Percentiles rank a stretch among this genome's conserved stretches.
These are phyloP conservation scores for Syngnathus scovelli DNA, from an alignment of 2,113 vertebrate genomes.

Conservation along the genomic window DNA sequence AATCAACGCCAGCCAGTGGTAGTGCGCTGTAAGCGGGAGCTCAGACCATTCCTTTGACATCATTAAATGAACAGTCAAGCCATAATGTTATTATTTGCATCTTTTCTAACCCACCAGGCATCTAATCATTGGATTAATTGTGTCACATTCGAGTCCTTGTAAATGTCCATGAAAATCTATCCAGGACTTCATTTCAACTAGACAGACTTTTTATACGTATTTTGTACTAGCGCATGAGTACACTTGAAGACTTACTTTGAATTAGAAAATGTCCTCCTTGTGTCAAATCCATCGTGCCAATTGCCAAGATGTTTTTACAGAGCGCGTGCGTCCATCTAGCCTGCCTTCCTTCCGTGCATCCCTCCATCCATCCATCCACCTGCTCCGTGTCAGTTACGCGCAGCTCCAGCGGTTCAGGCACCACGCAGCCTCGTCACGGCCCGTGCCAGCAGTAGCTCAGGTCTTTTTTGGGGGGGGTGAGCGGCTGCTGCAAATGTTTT, in stretches of 20 bases:
- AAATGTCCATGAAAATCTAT: not conserved
- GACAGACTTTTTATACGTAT: not conserved
- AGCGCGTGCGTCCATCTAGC: not conserved
- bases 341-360: not conserved
- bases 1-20: not conserved
- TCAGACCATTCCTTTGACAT: not conserved
- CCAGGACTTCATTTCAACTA: not conserved
- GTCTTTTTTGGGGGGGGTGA: constrained; percentile 4
- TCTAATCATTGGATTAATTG: constrained; percentile 1
- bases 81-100: not conserved
- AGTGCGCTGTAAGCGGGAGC: not conserved
- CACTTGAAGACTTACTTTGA: constrained; percentile 43
- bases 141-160: too few relatives aligned
- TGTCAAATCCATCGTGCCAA: constrained; percentile 26
- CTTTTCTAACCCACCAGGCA: not conserved
- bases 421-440: constrained; percentile 6
- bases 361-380: constrained; percentile 55
- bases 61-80: not conserved
- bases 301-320: not conserved
- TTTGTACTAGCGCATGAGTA: not conserved
- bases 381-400: constrained; percentile 43
- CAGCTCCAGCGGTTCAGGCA: constrained; percentile 12
- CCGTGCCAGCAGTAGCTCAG: constrained; percentile 8
- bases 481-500: too few relatives aligned
- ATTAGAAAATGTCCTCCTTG: constrained; percentile 16